Conservation (phyloP, 2,888 invertebrate genomes). For the Andricus quercusramuli region DNA sequence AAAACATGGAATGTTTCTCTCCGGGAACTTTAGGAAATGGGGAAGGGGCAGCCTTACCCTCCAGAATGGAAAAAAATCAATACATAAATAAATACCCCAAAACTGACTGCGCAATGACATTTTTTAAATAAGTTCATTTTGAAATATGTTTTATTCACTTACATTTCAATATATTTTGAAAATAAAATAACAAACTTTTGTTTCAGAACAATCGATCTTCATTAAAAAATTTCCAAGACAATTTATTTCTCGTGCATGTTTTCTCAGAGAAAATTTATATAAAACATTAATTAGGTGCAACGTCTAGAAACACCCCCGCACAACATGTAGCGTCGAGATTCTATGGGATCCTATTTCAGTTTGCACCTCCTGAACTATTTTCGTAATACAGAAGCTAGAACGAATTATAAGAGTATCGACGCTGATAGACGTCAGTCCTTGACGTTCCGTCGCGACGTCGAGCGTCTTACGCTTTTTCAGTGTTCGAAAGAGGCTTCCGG, state of each 20-base stretch:
- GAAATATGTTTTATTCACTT: too few species aligned
- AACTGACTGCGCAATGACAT: too few species aligned
- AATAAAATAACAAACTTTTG: neutral
- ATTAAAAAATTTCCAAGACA: neutral
- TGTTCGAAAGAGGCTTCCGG: constrained; percentile 32
- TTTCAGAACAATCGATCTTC: neutral
- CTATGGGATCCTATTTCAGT: constrained; percentile 21
- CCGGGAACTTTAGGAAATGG: too few species aligned
- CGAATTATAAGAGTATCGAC: constrained; percentile 40
- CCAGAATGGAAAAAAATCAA: too few species aligned
- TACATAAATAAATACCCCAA: too few species aligned
- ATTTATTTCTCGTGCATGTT: neutral
- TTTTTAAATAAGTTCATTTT: too few species aligned
- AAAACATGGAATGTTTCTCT: too few species aligned
- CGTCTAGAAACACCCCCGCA: neutral
- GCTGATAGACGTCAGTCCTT: constrained; percentile 42
- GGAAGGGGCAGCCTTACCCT: too few species aligned
- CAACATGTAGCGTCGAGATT: neutral
- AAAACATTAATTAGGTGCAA: neutral
- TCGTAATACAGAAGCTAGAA: constrained; percentile 18
- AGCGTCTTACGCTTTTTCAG: constrained; percentile 27
- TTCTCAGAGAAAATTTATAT: neutral
- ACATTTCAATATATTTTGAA: too few species aligned
- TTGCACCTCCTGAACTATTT: constrained; percentile 33
- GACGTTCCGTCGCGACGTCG: constrained; percentile 40